A percentile compares a stretch with the other conserved stretches of the same genome.
Conservation (phyloP, 2,113 vertebrate species). For the Ahaetulla prasina region DNA sequence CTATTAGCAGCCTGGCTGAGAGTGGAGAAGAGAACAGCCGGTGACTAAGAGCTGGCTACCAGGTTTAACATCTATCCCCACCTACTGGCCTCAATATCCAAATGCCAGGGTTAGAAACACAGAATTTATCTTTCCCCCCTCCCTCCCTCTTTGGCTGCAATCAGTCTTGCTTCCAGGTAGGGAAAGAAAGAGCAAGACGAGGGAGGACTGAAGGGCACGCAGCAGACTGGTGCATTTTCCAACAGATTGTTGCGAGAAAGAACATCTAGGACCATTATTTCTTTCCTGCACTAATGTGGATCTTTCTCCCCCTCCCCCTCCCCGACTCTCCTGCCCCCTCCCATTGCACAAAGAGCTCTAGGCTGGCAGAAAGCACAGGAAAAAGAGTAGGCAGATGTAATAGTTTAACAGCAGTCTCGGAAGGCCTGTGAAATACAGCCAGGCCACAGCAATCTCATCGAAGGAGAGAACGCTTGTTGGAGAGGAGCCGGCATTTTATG, state of each 20-base stretch:
- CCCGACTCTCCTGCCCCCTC: background rate
- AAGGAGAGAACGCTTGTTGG: background rate
- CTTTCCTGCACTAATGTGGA: background rate
- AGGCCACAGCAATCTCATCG: background rate
- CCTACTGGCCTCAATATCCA: conserved; percentile 65
- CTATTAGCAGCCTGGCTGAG: background rate
- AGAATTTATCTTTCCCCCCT: background rate
- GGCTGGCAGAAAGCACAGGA: background rate
- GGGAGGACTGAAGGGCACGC: background rate
- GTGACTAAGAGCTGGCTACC: background rate
- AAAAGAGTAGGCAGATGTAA: background rate
- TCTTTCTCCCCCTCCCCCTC: background rate
- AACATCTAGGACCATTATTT: background rate
- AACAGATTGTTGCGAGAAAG: background rate
- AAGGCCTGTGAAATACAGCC: conserved; percentile 3
- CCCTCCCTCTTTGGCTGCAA: background rate
- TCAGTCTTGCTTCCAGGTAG: background rate
- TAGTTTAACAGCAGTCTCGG: background rate
- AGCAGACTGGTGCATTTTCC: background rate
- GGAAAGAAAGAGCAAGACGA: background rate
- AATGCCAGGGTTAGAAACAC: background rate
- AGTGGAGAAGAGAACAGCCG: background rate
- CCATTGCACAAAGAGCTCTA: background rate
- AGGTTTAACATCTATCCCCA: conserved; percentile 68
- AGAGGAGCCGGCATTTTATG: background rate